Evolutionary conservation across 2,797 vertebrate species (phyloP).

Genomic region (Phrynocephalus guinanensis): DNA sequence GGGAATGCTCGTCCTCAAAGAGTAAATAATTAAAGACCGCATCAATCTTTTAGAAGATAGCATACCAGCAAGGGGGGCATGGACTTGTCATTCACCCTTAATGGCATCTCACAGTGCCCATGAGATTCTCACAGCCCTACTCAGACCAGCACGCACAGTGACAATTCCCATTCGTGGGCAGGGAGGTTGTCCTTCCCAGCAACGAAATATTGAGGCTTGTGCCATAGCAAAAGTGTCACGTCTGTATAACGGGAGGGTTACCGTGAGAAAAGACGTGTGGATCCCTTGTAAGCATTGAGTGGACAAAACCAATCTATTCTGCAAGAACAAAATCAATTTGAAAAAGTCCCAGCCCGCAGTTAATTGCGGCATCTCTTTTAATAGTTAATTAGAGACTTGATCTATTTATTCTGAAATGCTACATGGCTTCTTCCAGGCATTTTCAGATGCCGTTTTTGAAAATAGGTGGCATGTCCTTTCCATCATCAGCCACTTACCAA

Average conservation of each 20-base stretch:
- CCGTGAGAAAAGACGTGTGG: slow-evolving; percentile 1
- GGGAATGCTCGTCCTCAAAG: not conserved
- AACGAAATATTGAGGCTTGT: not conserved
- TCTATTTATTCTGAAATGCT: not conserved
- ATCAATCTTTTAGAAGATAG: slow-evolving; percentile 10
- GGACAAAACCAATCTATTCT: not conserved
- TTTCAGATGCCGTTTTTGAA: not conserved
- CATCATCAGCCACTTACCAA: not conserved
- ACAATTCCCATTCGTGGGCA: slow-evolving; percentile 1
- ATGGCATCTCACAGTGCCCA: not conserved
- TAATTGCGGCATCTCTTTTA: not conserved
- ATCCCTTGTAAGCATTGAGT: not conserved
- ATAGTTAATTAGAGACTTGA: not conserved
- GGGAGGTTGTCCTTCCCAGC: not conserved
- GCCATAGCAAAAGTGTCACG: not conserved
- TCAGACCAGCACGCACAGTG: not conserved
- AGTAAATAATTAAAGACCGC: slow-evolving; percentile 26
- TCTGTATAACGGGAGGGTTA: not conserved
- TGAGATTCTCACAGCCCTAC: not conserved
- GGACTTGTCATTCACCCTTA: not conserved
- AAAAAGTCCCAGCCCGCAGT: not conserved
- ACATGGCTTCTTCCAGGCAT: not conserved
- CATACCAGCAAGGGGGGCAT: not conserved
- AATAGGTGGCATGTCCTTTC: not conserved
- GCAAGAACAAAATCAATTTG: not conserved